A percentile compares a stretch with the other conserved stretches of the same genome.
Evolutionary conservation across 2,113 vertebrate genomes (phyloP).

Genomic region (Pteronura brasiliensis): DNA sequence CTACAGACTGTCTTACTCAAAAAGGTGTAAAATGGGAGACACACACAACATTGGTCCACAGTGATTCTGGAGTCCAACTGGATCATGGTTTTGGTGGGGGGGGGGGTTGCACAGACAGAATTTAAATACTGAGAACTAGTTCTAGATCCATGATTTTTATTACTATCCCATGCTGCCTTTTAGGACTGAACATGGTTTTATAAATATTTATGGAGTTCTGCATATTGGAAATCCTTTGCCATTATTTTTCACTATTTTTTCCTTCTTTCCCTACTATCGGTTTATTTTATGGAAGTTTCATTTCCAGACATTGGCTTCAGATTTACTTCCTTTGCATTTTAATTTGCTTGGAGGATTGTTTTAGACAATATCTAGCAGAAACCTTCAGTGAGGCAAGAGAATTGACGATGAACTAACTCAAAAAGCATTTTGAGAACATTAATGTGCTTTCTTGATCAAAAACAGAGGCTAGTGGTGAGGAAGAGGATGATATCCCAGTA

Average conservation of each 20-base stretch:
- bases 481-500: neutral
- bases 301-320: neutral
- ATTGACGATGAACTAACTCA: neutral
- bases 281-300: neutral
- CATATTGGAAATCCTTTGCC: neutral
- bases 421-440: neutral
- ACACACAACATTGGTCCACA: accelerated
- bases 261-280: neutral
- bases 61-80: neutral
- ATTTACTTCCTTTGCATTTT: neutral
- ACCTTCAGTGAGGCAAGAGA: neutral
- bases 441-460: neutral
- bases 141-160: neutral
- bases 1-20: neutral
- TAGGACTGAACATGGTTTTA: neutral
- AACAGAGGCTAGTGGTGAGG: neutral
- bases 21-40: neutral
- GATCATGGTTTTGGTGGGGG: neutral
- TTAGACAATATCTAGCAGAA: neutral
- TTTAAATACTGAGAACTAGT: neutral
- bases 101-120: neutral
- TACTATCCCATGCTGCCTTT: neutral
- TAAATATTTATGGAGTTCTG: neutral
- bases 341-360: neutral
- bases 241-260: neutral